Percentiles rank a stretch among this genome's conserved stretches.
phyloP scores from a whole-genome alignment of 64 coral and sea anemone species.

The Orbicella faveolata region DNA sequence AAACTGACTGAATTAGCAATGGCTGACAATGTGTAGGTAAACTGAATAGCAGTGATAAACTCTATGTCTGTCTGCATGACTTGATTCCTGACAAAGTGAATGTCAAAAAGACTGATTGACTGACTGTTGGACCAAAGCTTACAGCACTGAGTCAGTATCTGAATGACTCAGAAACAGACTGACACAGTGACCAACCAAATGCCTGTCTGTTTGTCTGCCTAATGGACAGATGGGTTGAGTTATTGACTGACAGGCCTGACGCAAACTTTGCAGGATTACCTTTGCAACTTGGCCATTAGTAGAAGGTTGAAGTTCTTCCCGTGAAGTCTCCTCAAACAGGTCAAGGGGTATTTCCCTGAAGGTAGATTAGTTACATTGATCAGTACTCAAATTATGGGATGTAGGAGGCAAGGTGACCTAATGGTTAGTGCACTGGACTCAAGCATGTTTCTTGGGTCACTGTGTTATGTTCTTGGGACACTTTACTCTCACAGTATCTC shows the following conservation, averaged over 20 bases:
- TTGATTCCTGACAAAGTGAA: no score
- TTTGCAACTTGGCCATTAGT: conserved; percentile 51
- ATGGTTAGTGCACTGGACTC: no score
- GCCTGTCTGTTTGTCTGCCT: background rate
- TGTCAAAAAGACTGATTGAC: no score
- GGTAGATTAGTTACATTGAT: background rate
- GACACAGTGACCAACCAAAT: no score
- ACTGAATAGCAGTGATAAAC: background rate
- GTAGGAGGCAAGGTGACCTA: background rate
- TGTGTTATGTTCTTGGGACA: no score
- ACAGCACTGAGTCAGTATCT: no score
- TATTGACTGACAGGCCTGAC: background rate
- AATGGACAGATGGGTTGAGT: no score
- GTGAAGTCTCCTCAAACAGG: conserved; percentile 18
- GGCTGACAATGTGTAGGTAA: background rate
- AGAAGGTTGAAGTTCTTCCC: conserved; percentile 61
- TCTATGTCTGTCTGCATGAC: background rate
- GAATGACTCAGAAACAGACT: no score
- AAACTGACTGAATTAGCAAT: background rate
- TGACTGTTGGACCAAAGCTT: no score
- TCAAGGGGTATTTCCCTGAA: conserved; percentile 48
- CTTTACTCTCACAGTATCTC: no score
- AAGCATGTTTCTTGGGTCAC: no score
- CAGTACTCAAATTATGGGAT: background rate
- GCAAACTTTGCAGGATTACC: background rate